Evolutionary conservation across 2,797 vertebrate species (phyloP), one percentile per base, ranked within the genome.

Genomic region (Gallinago stenura): DNA sequence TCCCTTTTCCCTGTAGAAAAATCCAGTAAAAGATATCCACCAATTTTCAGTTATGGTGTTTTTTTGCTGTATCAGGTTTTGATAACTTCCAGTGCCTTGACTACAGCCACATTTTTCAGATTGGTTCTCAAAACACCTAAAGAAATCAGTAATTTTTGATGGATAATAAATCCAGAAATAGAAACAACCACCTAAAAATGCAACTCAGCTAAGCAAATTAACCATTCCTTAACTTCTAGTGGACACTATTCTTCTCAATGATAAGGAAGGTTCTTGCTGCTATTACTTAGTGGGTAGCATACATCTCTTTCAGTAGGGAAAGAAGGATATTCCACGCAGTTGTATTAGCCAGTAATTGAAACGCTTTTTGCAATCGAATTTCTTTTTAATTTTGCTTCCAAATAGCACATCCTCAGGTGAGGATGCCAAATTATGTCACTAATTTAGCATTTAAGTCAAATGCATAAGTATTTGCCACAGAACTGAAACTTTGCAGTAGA

Each of bases 331-430:
- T 58, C 28, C 48, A 51, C 20, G 11, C 19, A 69, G 30, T 56
- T 79, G 19, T 58, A 69, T 64, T 76, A 87, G 14, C 25, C 61
- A 86, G 37, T 22, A 82, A 89, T 19, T 54, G 10, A 68, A 95
- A 79, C 45, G n/a, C 2, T 68, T 87, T 93, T 35, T 82, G 60
- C 22, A 90, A 61, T 43, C 8, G 20, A n/a, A 37, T 50, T 71
- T 50, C 53, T 21, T 71, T 84, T 88, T 69, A 54, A 81, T 91
- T 95, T 92, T 83, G 26, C 57, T 86, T 81, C 41, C 24, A 61
- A 65, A 71, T 7, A 87, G 15, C 28, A 61, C 39, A 50, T 48
- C n/a, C 26, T 81, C 57, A 69, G 50, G 58, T 56, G 6, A 87
- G 57, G 57, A 85, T 31, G 37, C 16, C 43, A 87, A 73, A 81